Base-by-base conservation (phyloP, 2,113 vertebrate species). In the Takifugu flavidus region DNA sequence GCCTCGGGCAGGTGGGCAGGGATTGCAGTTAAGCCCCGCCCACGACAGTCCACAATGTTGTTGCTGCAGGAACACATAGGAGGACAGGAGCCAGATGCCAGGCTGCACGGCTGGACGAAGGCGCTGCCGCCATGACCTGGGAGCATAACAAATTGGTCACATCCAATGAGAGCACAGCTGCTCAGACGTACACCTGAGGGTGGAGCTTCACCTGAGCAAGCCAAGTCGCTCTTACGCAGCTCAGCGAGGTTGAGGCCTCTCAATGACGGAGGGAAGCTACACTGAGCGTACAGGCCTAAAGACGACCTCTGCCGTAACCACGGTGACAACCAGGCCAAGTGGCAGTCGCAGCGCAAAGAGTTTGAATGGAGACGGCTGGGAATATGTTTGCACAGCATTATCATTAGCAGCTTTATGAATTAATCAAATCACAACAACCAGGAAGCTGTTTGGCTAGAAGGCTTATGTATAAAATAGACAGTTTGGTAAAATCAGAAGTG, bases 21-120 rank as follows among this genome's bases (percentile, higher is more conserved):
- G 79, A 98, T 98, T 61, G 95, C 95, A 0, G 95, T 98, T 63
- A 98, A 92, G 46, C 95, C 96, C 84, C 96, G 92, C 53, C 95
- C 96, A 1, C 96, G 89, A 65, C 96, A 98, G 83, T 98, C 96
- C 86, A 98, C 95, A 0, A 98, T 97, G 82, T 95, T 94, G 0
- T 94, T 98, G 87, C 91, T 96, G 85, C 96, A 98, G 55, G 93
- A 68, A 27, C 96, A 98, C 93, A 95, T 94, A 10, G 95, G 92
- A 0, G 96, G 96, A 75, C 96, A 98, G 79, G 94, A 96, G 44
- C 96, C 95, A 0, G 94, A 94, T n/a, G 92, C 93, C 67, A 97
- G 87, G 77, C 92, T 95, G 82, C 96, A 98, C 25, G 93, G 85
- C 69, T 94, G 93, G 2, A 84, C 77, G 0, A 75, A 93, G 5